Percentiles rank a stretch among this genome's conserved stretches.
phyloP scores from a whole-genome alignment of 2,113 vertebrate genomes.

The Desmodus rotundus region DNA sequence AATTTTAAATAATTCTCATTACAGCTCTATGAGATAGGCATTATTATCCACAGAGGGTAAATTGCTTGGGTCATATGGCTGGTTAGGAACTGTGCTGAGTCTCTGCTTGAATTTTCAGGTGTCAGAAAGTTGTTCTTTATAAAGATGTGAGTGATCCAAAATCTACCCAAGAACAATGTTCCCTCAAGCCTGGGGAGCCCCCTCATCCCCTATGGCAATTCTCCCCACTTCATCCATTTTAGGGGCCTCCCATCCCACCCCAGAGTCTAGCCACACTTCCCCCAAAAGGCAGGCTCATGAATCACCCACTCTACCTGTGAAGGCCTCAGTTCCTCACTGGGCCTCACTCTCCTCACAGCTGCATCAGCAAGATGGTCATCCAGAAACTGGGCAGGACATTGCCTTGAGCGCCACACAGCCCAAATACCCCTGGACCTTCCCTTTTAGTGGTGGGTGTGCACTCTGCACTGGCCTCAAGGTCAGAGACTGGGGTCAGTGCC shows the following conservation, averaged over 20 bases:
- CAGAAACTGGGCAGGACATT: rapidly evolving
- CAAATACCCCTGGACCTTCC: neutral
- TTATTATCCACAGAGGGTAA: neutral
- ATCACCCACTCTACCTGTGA: neutral
- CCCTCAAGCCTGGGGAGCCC: neutral
- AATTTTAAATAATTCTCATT: neutral
- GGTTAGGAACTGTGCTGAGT: neutral
- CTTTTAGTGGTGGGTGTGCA: neutral
- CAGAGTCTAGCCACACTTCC: neutral
- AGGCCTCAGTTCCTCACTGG: neutral
- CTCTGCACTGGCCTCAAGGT: neutral
- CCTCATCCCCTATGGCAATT: neutral
- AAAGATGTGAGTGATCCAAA: neutral
- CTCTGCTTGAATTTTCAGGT: neutral
- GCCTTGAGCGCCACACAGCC: rapidly evolving
- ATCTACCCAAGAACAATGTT: neutral
- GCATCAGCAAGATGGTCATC: neutral
- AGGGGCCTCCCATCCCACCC: neutral
- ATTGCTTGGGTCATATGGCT: neutral
- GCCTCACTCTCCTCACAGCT: neutral
- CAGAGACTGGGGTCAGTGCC: neutral
- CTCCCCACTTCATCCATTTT: neutral
- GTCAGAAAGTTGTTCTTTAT: neutral
- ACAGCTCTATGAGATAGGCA: neutral
- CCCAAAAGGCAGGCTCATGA: neutral